These are phyloP conservation scores for Holacanthus passer DNA, from an alignment of 2,113 vertebrate species.

Conservation along the genomic window DNA sequence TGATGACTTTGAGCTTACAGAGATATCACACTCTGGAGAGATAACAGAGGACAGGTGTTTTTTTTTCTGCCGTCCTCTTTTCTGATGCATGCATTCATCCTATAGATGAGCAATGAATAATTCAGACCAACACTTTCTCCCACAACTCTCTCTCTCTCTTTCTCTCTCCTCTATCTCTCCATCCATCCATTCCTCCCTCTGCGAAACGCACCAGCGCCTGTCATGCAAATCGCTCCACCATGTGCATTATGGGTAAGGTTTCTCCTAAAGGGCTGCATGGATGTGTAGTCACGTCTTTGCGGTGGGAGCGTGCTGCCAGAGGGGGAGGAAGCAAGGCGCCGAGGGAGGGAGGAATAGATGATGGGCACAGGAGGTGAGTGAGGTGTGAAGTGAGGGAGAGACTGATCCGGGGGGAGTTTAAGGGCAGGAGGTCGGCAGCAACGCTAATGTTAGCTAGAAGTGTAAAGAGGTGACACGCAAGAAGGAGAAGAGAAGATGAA, in stretches of 20 bases:
- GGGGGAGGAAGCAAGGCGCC: conserved; percentile 11
- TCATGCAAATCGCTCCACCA: conserved; percentile 76
- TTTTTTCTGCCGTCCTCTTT: conserved; percentile 26
- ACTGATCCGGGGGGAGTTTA: conserved; percentile 29
- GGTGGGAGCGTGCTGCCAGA: conserved; percentile 34
- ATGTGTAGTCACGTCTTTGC: conserved; percentile 78
- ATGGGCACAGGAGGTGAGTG: conserved; percentile 36
- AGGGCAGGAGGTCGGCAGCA: conserved; percentile 33
- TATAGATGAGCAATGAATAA: conserved; percentile 77
- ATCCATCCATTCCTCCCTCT: conserved; percentile 47
- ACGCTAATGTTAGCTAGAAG: conserved; percentile 9
- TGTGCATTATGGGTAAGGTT: conserved; percentile 58
- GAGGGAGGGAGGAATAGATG: conserved; percentile 24
- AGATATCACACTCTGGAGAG: conserved; percentile 59
- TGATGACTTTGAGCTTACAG: conserved; percentile 59
- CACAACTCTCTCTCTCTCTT: conserved; percentile 13
- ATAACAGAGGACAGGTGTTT: conserved; percentile 58
- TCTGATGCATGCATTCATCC: conserved; percentile 35
- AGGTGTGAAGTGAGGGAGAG: conserved; percentile 38
- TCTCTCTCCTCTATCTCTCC: conserved; percentile 23
- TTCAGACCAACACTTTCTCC: conserved; percentile 71
- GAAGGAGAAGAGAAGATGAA: conserved; percentile 50
- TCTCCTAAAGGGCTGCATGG: conserved; percentile 70
- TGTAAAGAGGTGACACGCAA: not conserved
- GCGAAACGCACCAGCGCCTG: conserved; percentile 62